phyloP scores from a whole-genome alignment of 2,888 invertebrate species.

The Anaspis maculata region DNA sequence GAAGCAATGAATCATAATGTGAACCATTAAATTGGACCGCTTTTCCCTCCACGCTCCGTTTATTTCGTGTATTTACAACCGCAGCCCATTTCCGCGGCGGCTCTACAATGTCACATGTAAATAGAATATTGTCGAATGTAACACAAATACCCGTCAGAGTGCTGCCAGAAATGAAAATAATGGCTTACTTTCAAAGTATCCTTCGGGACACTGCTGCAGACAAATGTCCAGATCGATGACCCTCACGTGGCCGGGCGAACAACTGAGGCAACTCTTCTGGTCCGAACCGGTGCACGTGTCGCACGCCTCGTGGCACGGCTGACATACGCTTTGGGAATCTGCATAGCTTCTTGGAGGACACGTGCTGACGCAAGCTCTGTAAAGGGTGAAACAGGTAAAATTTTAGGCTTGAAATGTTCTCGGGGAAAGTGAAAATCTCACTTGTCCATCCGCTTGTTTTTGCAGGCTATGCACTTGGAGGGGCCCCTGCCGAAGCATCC shows the following conservation, averaged over 20 bases:
- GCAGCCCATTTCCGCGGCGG: too few relatives aligned
- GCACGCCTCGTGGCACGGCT: conserved; percentile 84
- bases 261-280: conserved; percentile 77
- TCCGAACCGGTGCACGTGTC: conserved; percentile 83
- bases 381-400: conserved; percentile 15
- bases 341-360: conserved; percentile 81
- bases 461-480: conserved; percentile 75
- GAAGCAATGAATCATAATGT: too few relatives aligned
- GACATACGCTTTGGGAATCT: conserved; percentile 71
- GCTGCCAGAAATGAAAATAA: too few relatives aligned
- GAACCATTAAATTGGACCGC: too few relatives aligned
- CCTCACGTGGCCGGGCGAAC: conserved; percentile 74
- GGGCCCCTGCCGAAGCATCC: conserved; percentile 83
- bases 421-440: too few relatives aligned
- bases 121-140: too few relatives aligned
- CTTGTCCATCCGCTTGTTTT: conserved; percentile 73
- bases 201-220: conserved; percentile 80
- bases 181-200: conserved; percentile 82
- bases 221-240: conserved; percentile 81
- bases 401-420: too few relatives aligned
- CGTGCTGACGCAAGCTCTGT: conserved; percentile 72
- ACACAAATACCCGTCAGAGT: too few relatives aligned
- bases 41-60: too few relatives aligned
- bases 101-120: too few relatives aligned
- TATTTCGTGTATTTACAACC: too few relatives aligned